Conservation (phyloP, 2,113 vertebrate species). For the Myrmecophaga tridactyla region DNA sequence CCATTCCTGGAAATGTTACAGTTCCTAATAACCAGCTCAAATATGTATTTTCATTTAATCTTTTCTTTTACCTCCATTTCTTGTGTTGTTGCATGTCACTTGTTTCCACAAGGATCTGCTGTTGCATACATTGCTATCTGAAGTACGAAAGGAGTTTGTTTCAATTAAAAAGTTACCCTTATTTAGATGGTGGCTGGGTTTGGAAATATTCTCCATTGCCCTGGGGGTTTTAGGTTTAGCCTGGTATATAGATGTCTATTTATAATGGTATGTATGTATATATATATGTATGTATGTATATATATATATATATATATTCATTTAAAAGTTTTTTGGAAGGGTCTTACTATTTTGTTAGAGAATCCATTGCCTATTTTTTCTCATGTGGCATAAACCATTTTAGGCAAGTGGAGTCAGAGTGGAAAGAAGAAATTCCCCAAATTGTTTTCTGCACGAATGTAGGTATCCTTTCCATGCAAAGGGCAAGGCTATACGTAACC, state of each 20-base stretch:
- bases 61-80: slow-evolving; percentile 56
- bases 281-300: background rate
- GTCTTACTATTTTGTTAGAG: slow-evolving; percentile 12
- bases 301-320: background rate
- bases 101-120: slow-evolving; percentile 59
- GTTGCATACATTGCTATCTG: background rate
- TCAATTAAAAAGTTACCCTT: slow-evolving; percentile 66
- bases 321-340: background rate
- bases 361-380: slow-evolving; percentile 22
- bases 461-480: background rate
- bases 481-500: background rate
- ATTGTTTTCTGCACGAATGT: background rate
- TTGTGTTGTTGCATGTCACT: background rate
- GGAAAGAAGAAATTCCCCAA: background rate
- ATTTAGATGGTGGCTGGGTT: background rate
- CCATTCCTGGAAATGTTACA: slow-evolving; percentile 45
- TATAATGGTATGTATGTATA: background rate
- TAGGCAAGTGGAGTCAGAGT: background rate
- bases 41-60: slow-evolving; percentile 64
- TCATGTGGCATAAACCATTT: background rate
- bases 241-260: background rate
- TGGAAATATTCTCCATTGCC: slow-evolving; percentile 2
- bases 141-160: slow-evolving; percentile 37
- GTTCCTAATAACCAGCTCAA: slow-evolving; percentile 52
- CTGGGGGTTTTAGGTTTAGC: slow-evolving; percentile 19